Evolutionary conservation across 2,113 vertebrate genomes (phyloP).

Genomic region (Toxotes chatareus): DNA sequence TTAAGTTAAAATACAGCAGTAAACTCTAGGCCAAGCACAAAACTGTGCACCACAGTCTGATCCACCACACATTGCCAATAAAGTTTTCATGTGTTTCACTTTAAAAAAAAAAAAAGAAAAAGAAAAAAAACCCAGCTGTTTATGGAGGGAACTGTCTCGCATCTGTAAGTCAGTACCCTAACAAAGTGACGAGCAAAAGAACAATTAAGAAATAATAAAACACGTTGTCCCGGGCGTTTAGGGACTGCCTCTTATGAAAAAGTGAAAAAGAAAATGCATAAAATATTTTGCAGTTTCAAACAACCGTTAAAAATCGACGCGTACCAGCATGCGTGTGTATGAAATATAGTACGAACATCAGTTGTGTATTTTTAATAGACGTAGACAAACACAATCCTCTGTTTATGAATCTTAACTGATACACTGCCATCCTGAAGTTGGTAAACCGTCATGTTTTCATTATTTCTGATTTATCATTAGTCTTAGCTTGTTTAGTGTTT

Average conservation of each 20-base stretch:
- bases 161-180: background rate
- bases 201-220: background rate
- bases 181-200: background rate
- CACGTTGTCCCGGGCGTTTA: background rate
- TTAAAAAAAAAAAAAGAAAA: too few relatives aligned
- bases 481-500: background rate
- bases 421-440: constrained; percentile 6
- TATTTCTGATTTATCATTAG: constrained; percentile 7
- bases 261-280: too few relatives aligned
- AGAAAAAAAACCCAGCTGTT: background rate
- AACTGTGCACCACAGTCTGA: too few relatives aligned
- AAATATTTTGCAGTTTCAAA: background rate
- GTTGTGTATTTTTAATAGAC: background rate
- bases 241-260: background rate
- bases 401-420: constrained; percentile 3
- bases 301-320: background rate
- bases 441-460: constrained; percentile 29
- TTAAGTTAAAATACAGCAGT: background rate
- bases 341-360: background rate
- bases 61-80: background rate
- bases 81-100: background rate
- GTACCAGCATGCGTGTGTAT: background rate
- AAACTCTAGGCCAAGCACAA: background rate
- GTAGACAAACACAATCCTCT: background rate
- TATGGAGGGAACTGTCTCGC: background rate